A percentile compares a stretch with the other conserved stretches of the same genome.
phyloP scores from a whole-genome alignment of 2,888 invertebrate genomes.

The Fabriciana adippe region DNA sequence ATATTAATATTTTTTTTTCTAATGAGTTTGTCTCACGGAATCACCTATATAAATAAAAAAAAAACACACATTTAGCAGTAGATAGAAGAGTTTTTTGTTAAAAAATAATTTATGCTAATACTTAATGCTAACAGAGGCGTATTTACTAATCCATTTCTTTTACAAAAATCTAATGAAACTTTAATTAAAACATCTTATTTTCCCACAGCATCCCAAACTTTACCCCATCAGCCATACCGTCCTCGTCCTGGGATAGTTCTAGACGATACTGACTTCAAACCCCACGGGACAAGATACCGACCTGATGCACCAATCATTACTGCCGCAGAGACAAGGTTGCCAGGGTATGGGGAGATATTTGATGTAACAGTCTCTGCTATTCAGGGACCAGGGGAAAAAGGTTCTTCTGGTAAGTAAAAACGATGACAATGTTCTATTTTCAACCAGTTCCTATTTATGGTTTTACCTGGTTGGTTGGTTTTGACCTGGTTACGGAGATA shows the following conservation, averaged over 20 bases:
- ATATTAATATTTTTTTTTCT: too few relatives aligned
- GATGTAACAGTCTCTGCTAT: slow-evolving; percentile 94
- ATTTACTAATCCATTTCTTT: too few relatives aligned
- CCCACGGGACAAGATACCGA: slow-evolving; percentile 78
- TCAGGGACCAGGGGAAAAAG: slow-evolving; percentile 88
- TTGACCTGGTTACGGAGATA: too few relatives aligned
- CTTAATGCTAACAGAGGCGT: too few relatives aligned
- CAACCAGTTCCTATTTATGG: background rate
- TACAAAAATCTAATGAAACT: too few relatives aligned
- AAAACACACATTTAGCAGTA: too few relatives aligned
- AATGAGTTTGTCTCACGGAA: too few relatives aligned
- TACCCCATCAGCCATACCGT: slow-evolving; percentile 85
- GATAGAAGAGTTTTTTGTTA: too few relatives aligned
- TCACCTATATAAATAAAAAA: too few relatives aligned
- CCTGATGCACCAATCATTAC: slow-evolving; percentile 73
- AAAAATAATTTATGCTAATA: too few relatives aligned
- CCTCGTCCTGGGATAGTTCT: slow-evolving; percentile 93
- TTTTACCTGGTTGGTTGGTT: too few relatives aligned
- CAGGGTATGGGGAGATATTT: slow-evolving; percentile 89
- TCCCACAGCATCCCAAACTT: slow-evolving; percentile 63
- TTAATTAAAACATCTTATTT: slow-evolving; percentile 14
- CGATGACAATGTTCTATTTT: background rate
- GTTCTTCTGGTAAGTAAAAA: slow-evolving; percentile 58
- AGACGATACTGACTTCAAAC: slow-evolving; percentile 91
- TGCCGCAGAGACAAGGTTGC: slow-evolving; percentile 65